Conservation (phyloP, 2,797 vertebrate species). For the Gadopsis bispinosus region DNA sequence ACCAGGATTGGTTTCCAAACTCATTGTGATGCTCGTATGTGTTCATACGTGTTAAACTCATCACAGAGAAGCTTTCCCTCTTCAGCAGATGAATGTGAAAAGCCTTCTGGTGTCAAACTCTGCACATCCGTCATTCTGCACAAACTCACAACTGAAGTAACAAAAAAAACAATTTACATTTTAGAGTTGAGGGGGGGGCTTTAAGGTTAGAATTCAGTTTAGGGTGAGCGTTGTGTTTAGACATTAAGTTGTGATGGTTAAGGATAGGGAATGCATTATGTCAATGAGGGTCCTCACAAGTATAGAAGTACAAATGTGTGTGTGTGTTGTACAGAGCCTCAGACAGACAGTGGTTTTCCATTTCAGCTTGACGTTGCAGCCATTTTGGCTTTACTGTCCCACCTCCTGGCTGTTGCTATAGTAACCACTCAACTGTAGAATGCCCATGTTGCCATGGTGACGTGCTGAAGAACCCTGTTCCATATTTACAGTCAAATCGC, state of each 20-base stretch:
- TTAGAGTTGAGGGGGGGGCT: neutral
- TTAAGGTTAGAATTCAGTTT: neutral
- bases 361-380: constrained; percentile 14
- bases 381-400: constrained; percentile 43
- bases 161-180: neutral
- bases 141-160: neutral
- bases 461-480: constrained; percentile 33
- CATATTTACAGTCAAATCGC: constrained; percentile 43
- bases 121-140: neutral
- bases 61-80: neutral
- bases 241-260: neutral
- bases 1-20: neutral
- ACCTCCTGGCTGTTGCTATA: constrained; percentile 44
- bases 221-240: neutral
- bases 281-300: constrained; percentile 57
- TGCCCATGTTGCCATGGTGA: constrained; percentile 52
- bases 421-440: constrained; percentile 48
- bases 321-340: constrained; percentile 10
- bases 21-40: neutral
- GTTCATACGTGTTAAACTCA: neutral
- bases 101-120: neutral
- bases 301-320: constrained; percentile 36
- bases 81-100: no score
- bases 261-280: neutral
- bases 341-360: constrained; percentile 8